A percentile compares a stretch with the other conserved stretches of the same genome.
These are phyloP conservation scores for Opisthocomus hoazin DNA, from an alignment of 2,113 vertebrate species.

Conservation along the genomic window DNA sequence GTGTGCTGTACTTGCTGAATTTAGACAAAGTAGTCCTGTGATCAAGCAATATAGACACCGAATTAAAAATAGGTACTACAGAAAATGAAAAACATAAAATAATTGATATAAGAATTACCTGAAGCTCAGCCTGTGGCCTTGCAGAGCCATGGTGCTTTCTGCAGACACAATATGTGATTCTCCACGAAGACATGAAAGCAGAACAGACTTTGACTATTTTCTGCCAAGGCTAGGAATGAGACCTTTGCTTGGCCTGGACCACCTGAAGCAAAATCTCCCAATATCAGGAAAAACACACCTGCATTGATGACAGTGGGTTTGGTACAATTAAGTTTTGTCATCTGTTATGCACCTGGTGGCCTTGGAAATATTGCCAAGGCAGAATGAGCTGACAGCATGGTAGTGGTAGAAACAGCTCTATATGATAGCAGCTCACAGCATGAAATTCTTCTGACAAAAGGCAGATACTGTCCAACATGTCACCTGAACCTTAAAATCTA, in stretches of 20 bases:
- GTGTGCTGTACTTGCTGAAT: neutral
- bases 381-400: fast-evolving
- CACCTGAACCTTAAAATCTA: neutral
- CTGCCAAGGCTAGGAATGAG: neutral
- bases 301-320: neutral
- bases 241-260: neutral
- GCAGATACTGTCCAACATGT: neutral
- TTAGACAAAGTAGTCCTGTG: neutral
- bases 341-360: neutral
- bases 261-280: neutral
- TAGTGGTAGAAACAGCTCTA: neutral
- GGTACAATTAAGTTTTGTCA: neutral
- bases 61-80: neutral
- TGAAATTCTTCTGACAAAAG: neutral
- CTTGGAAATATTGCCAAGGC: neutral
- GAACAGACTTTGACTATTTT: neutral
- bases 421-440: neutral
- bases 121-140: neutral
- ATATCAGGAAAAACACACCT: neutral
- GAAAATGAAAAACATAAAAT: neutral
- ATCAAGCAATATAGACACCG: neutral
- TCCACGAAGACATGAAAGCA: neutral
- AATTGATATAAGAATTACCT: neutral
- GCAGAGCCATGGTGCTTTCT: neutral
- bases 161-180: neutral